Conservation (phyloP, 2,888 invertebrate genomes). For the Parthenolecanium corni region DNA sequence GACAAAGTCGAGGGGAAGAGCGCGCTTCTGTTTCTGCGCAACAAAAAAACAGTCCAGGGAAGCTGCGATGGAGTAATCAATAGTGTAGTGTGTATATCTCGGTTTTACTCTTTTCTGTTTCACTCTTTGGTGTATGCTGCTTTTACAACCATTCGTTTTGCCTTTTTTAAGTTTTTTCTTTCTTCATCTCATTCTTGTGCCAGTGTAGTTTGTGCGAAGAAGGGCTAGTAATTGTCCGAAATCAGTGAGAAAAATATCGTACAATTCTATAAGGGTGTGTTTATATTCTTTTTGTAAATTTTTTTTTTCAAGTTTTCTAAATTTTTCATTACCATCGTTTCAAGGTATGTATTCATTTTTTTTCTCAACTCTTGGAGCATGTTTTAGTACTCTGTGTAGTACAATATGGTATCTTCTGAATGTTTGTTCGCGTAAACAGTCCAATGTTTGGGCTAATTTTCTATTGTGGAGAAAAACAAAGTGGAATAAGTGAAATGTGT, state of each 20-base stretch:
- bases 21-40: constrained; percentile 17
- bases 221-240: not conserved
- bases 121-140: too few species aligned
- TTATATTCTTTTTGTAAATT: too few species aligned
- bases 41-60: constrained; percentile 14
- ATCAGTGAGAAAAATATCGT: not conserved
- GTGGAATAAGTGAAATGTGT: too few species aligned
- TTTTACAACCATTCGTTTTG: not conserved
- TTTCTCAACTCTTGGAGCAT: not conserved
- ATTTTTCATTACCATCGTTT: not conserved
- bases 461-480: too few species aligned
- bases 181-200: not conserved
- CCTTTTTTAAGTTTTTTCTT: too few species aligned
- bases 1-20: not conserved
- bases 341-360: not conserved
- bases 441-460: too few species aligned
- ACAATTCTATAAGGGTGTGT: not conserved
- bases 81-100: not conserved
- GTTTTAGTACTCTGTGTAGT: too few species aligned
- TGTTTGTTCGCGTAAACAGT: too few species aligned
- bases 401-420: too few species aligned
- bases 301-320: not conserved
- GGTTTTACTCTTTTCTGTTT: not conserved
- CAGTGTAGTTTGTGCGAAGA: not conserved
- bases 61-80: constrained; percentile 21